Percentiles rank a stretch among this genome's conserved stretches.
These are phyloP conservation scores for Anser cygnoides DNA, from an alignment of 2,113 vertebrate species.

Conservation along the genomic window DNA sequence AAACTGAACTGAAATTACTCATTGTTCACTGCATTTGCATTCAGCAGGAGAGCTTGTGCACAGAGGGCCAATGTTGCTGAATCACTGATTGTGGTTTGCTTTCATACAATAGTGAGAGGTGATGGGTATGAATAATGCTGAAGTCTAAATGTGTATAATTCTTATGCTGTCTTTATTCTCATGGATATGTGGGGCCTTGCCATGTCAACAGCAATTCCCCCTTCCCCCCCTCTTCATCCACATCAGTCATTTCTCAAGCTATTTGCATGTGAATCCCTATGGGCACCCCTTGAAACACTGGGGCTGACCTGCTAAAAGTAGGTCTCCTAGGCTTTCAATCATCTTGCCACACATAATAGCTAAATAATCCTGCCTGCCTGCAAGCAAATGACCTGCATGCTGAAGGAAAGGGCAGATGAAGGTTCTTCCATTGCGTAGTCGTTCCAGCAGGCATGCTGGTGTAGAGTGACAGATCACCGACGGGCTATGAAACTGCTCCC, in stretches of 20 bases:
- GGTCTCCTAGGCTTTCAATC: constrained; percentile 67
- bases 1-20: constrained; percentile 54
- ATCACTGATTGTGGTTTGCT: constrained; percentile 23
- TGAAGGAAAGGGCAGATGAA: constrained; percentile 56
- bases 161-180: constrained; percentile 23
- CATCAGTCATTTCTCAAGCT: constrained; percentile 41
- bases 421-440: neutral
- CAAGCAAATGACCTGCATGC: constrained; percentile 36
- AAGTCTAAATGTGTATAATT: constrained; percentile 19
- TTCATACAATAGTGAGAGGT: neutral
- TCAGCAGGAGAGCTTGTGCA: constrained; percentile 7
- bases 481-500: neutral
- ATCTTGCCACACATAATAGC: constrained; percentile 60
- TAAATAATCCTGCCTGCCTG: constrained; percentile 63
- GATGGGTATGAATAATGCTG: constrained; percentile 43
- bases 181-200: constrained; percentile 62
- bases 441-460: neutral
- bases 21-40: constrained; percentile 51
- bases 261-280: constrained; percentile 83
- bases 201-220: constrained; percentile 67
- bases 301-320: constrained; percentile 60
- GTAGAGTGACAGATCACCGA: neutral
- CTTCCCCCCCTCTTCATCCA: neutral
- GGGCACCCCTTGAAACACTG: constrained; percentile 55
- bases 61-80: neutral